Percentiles rank a stretch among this genome's conserved stretches.
Conservation (phyloP, 1,140 invertebrate genomes). For the Apolygus lucorum region DNA sequence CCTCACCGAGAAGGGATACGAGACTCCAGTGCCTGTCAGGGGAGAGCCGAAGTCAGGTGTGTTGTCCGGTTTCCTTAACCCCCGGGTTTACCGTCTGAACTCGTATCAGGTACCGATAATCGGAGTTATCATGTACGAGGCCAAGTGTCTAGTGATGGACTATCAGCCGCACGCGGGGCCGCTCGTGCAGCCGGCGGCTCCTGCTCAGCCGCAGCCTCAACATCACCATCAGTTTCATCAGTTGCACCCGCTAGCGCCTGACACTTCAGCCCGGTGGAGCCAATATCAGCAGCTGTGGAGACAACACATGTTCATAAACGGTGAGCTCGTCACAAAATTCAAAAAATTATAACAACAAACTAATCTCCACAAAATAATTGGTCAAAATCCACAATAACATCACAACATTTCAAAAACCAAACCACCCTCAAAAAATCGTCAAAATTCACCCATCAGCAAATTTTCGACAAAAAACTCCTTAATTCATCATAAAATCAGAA, state of each 20-base stretch:
- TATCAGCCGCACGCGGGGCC: conserved; percentile 31
- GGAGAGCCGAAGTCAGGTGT: neutral
- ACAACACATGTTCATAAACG: conserved; percentile 48
- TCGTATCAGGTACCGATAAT: too few species aligned
- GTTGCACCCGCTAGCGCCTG: conserved; percentile 44
- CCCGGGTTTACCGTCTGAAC: too few species aligned
- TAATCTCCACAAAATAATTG: too few species aligned
- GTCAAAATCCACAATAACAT: too few species aligned
- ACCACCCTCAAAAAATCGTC: too few species aligned
- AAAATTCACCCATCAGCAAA: too few species aligned
- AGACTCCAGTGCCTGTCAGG: neutral
- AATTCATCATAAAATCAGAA: too few species aligned
- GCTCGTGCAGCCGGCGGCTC: conserved; percentile 29
- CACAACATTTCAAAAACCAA: too few species aligned
- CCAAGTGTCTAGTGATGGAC: conserved; percentile 36
- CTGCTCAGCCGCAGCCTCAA: conserved; percentile 32
- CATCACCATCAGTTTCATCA: conserved; percentile 42
- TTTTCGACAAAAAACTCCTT: too few species aligned
- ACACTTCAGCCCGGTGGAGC: conserved; percentile 44
- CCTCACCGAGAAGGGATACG: conserved; percentile 4
- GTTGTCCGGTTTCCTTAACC: too few species aligned
- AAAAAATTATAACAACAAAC: too few species aligned
- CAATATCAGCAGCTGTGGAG: conserved; percentile 48
- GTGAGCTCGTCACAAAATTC: conserved; percentile 35
- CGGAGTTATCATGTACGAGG: conserved; percentile 32